Evolutionary conservation across 2,888 invertebrate species (phyloP).

Genomic region (Sarcophaga rosellei): DNA sequence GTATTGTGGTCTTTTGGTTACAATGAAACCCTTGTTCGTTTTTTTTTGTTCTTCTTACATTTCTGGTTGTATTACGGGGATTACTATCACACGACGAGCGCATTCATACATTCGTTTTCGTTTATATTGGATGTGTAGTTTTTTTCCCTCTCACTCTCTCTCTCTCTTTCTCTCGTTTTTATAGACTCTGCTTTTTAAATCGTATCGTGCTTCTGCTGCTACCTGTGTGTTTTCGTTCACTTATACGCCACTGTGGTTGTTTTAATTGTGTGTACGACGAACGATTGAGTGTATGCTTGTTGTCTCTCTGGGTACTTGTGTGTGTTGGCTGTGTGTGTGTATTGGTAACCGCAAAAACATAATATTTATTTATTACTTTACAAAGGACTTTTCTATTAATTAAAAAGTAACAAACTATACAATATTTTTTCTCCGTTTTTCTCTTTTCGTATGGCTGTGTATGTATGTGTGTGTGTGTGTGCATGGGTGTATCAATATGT

Average conservation of each 20-base stretch:
- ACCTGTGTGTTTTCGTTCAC: neutral
- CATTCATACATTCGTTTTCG: neutral
- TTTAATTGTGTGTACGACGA: neutral
- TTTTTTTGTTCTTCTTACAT: neutral
- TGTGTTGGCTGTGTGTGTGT: constrained; percentile 31
- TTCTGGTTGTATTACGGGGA: constrained; percentile 8
- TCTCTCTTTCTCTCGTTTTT: neutral
- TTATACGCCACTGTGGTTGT: neutral
- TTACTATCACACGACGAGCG: constrained; percentile 40
- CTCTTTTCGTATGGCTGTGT: neutral
- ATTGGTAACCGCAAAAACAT: constrained; percentile 75
- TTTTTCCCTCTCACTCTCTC: no score
- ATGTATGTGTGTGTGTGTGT: neutral
- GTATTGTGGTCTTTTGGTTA: constrained; percentile 47
- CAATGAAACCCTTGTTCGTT: constrained; percentile 28
- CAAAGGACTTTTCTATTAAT: constrained; percentile 81
- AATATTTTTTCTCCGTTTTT: neutral
- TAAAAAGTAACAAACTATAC: constrained; percentile 79
- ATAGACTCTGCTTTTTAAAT: constrained; percentile 9
- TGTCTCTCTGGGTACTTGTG: neutral
- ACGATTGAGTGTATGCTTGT: neutral
- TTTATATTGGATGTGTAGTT: neutral
- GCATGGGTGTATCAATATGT: neutral
- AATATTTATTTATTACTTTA: constrained; percentile 80
- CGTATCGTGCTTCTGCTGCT: neutral